Base-by-base conservation (phyloP, 1,140 invertebrate species). In the Ganaspis sp. region DNA sequence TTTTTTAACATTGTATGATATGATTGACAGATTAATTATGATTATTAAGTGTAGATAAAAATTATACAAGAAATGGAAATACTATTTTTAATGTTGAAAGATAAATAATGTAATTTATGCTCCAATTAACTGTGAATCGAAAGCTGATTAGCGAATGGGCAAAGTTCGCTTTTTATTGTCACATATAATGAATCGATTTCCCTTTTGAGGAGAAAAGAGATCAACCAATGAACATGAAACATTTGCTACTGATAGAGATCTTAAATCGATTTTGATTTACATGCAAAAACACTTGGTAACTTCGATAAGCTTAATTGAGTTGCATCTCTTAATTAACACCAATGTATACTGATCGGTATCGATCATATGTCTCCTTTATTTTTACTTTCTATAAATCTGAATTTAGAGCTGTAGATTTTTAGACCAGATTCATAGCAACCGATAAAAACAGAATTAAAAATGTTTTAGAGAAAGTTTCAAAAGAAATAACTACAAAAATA, bases 251-350 rank as follows among this genome's bases (percentile, higher is more conserved):
- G 53, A 54, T 54, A 54, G 5, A 21, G 17, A 54, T 54, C 53
- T 19, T 11, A 54, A 54, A 54, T 54, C 53, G 53, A 54, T 54
- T 54, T 83, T 81, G 81, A 87, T 86, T 88, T 84, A 85, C 85
- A 85, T 80, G 84, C 83, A 81, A 84, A 84, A 87, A 87, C 83
- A 82, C 81, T 79, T 86, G 74, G 81, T 84, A 75, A 75, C 49
- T 70, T 34, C 75, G 79, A 83, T 86, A 87, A 85, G 80, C 42
- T 84, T 86, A 87, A 88, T 88, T 87, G 82, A 85, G 81, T 87
- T 82, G 81, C 82, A 76, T 70, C 80, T 81, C 75, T 82, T 86
- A 88, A 88, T 88, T 86, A 87, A 87, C 85, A 87, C 69, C 64
- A 34, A 9, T 34, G n/a, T 54, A 54, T 54, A 21, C 19, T 2